Base-by-base conservation (phyloP, 2,113 vertebrate species). In the Dendrocopos noguchii region DNA sequence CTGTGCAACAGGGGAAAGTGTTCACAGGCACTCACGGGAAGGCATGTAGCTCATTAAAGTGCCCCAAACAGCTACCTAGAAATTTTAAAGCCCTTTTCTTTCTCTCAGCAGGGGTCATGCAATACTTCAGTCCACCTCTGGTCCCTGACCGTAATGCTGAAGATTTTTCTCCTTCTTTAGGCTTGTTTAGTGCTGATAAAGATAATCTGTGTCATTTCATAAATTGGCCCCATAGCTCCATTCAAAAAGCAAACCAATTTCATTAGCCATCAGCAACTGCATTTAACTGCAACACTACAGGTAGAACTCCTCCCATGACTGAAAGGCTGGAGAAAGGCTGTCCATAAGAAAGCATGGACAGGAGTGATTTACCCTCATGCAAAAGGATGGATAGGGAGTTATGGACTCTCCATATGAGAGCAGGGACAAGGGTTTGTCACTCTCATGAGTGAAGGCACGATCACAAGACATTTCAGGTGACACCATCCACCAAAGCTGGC, bases 11-110 rank as follows among this genome's bases (percentile, higher is more conserved):
- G 22, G 3, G 17, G 12, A 76, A 64, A 17, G 27, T 31, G 52
- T 17, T 65, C 22, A 34, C 0, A 1, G 42, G 44, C 4, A 18
- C 29, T 77, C 34, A 31, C 1, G 28, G 28, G 4, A 10, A 14
- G 18, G 5, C 18, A 61, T 21, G 29, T 5, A 22, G 46, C 55
- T 82, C 68, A 16, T 12, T 2, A 7, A 75, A 59, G 29, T 20
- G 47, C 17, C 50, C 39, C 24, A 57, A 83, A 85, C 31, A 42
- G 34, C 14, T 46, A 52, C 53, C 11, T 14, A 29, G 12, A 80
- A 24, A 86, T 72, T 77, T 88, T 42, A 71, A 59, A 80, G 52
- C 46, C n/a, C 15, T 74, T 19, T 53, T 57, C 10, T 46, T 85
- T 52, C 76, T 61, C 25, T 16, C 31, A 67, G 15, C 31, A 66